Evolutionary conservation across 2,888 invertebrate species (phyloP).

Genomic region (Colostygia pectinataria): DNA sequence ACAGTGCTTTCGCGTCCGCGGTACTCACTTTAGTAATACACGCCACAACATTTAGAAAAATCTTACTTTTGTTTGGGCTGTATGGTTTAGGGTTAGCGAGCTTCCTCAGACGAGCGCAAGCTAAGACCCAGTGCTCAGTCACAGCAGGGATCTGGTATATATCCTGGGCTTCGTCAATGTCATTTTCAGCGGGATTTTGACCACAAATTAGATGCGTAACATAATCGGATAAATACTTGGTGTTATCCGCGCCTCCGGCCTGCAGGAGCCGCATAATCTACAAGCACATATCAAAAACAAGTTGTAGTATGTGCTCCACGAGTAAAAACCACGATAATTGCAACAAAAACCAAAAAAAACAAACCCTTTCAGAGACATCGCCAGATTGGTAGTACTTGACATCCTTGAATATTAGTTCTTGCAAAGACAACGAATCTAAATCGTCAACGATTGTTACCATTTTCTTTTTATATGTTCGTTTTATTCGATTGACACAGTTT

Average conservation of each 20-base stretch:
- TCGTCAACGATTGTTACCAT: constrained; percentile 82
- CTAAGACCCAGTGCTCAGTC: constrained; percentile 92
- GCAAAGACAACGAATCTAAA: constrained; percentile 78
- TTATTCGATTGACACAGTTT: constrained; percentile 27
- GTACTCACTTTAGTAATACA: constrained; percentile 89
- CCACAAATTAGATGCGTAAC: constrained; percentile 97
- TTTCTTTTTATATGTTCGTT: constrained; percentile 55
- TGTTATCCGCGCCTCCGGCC: constrained; percentile 93
- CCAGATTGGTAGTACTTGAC: constrained; percentile 93
- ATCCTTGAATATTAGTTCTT: constrained; percentile 89
- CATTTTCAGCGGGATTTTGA: constrained; percentile 91
- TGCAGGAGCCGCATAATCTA: constrained; percentile 90
- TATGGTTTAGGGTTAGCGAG: constrained; percentile 89
- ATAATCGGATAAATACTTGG: constrained; percentile 94
- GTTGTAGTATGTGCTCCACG: constrained; percentile 40
- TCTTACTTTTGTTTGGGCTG: constrained; percentile 84
- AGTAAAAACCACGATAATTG: constrained; percentile 44
- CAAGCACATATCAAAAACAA: constrained; percentile 36
- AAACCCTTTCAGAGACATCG: constrained; percentile 88
- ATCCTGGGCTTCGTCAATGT: constrained; percentile 95
- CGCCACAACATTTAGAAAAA: constrained; percentile 90
- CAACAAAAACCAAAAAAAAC: constrained; percentile 61
- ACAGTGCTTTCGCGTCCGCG: constrained; percentile 89
- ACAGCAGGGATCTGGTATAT: constrained; percentile 97
- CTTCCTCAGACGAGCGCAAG: constrained; percentile 84